A percentile compares a stretch with the other conserved stretches of the same genome.
These are phyloP conservation scores for Caenorhabditis japonica DNA, from an alignment of 2,888 invertebrate species.

Conservation along the genomic window DNA sequence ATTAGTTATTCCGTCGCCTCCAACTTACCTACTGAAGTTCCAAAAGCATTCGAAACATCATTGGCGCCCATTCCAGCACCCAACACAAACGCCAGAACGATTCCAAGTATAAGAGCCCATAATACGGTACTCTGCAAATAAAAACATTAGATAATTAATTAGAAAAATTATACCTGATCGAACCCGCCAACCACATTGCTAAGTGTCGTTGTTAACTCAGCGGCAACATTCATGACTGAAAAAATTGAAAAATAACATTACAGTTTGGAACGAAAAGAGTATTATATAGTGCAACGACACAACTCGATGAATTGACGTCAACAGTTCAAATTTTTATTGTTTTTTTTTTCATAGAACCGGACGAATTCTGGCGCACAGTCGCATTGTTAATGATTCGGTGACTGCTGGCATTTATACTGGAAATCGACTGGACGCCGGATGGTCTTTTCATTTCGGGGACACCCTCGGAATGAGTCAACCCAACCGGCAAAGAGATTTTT, in stretches of 20 bases:
- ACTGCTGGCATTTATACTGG: no score
- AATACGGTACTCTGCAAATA: constrained; percentile 77
- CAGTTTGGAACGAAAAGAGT: not conserved
- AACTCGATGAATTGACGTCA: no score
- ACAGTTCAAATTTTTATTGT: no score
- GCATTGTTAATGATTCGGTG: no score
- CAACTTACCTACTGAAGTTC: constrained; percentile 83
- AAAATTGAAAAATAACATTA: not conserved
- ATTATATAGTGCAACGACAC: constrained; percentile 3
- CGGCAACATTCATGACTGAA: constrained; percentile 38
- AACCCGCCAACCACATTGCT: constrained; percentile 18
- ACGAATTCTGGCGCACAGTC: no score
- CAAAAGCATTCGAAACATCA: constrained; percentile 98
- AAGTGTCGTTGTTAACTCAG: constrained; percentile 25
- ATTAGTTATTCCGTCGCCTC: no score
- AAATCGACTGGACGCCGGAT: no score
- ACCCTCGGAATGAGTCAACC: no score
- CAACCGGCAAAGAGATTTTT: no score
- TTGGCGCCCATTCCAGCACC: constrained; percentile 98
- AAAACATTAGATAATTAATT: no score
- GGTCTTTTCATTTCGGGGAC: no score
- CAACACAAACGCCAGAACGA: constrained; percentile 91
- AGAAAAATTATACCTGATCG: constrained; percentile 23
- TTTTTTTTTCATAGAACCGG: no score
- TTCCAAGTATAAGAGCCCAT: constrained; percentile 91